Percentiles rank a stretch among this genome's conserved stretches.
These are phyloP conservation scores for Camponotus floridanus DNA, from an alignment of 1,140 invertebrate genomes.

Conservation along the genomic window DNA sequence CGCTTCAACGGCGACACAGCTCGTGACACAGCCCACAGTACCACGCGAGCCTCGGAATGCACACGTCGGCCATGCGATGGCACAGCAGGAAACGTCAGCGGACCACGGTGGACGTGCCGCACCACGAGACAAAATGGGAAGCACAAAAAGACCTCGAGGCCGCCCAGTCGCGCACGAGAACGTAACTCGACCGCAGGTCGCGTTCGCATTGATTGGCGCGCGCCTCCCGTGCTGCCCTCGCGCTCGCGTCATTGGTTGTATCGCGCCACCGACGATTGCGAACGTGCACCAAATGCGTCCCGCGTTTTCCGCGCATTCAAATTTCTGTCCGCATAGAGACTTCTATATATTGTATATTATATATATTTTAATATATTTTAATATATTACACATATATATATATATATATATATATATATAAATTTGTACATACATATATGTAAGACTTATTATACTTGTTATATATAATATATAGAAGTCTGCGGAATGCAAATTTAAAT, in stretches of 20 bases:
- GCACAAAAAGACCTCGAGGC: conserved; percentile 71
- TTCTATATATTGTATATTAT: no score
- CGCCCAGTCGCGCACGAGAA: conserved; percentile 44
- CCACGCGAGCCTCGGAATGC: conserved; percentile 79
- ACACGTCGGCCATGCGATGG: conserved; percentile 83
- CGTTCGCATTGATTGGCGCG: conserved; percentile 36
- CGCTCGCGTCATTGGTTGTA: background rate
- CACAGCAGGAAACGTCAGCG: conserved; percentile 77
- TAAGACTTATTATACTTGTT: no score
- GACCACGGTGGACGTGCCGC: conserved; percentile 69
- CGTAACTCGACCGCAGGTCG: conserved; percentile 46
- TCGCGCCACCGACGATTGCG: background rate
- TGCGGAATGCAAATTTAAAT: no score
- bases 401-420: no score
- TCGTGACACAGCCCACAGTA: conserved; percentile 68
- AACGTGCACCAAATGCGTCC: no score
- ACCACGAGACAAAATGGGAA: conserved; percentile 72
- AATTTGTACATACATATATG: no score
- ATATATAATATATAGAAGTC: no score
- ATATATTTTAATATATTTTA: no score
- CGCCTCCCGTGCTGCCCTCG: no score
- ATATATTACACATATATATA: no score
- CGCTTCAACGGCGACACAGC: conserved; percentile 59
- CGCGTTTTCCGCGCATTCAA: no score
- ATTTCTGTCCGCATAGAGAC: no score